These are phyloP conservation scores for Heterotis niloticus DNA, from an alignment of 2,113 vertebrate species.

Conservation along the genomic window DNA sequence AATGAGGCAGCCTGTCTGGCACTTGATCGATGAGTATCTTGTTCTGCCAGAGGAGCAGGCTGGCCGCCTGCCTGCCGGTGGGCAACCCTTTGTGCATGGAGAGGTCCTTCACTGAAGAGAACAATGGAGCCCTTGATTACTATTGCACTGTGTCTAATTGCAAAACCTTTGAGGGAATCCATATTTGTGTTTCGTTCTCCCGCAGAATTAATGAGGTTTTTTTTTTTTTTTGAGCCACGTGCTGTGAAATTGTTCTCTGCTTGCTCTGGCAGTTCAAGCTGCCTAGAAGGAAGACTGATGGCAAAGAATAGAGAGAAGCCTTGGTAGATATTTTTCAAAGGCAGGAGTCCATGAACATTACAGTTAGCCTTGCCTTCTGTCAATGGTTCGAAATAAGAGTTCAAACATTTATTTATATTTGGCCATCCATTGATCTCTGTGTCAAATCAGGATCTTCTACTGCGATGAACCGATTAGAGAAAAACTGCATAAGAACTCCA, in stretches of 20 bases:
- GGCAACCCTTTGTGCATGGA: conserved; percentile 24
- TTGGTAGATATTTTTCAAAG: not conserved
- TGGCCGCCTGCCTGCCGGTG: conserved; percentile 50
- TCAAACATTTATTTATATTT: not conserved
- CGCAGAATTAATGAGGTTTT: not conserved
- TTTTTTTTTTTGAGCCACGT: not conserved
- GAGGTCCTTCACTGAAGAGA: conserved; percentile 9
- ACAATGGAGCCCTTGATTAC: not conserved
- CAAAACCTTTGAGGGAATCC: conserved; percentile 15
- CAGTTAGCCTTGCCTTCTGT: not conserved
- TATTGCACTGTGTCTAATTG: not conserved
- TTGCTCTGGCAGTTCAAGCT: not conserved
- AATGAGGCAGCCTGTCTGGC: conserved; percentile 67
- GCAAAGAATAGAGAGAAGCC: not conserved
- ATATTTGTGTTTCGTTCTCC: not conserved
- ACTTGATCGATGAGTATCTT: conserved; percentile 69
- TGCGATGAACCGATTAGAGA: not conserved
- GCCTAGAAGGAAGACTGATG: not conserved
- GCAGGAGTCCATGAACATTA: not conserved
- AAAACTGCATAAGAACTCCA: not conserved
- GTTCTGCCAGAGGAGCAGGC: conserved; percentile 56
- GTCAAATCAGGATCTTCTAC: not conserved
- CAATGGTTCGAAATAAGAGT: not conserved
- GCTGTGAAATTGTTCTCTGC: conserved; percentile 2
- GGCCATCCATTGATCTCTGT: not conserved